Conservation (phyloP, 2,888 invertebrate genomes). For the Athalia rosae region DNA sequence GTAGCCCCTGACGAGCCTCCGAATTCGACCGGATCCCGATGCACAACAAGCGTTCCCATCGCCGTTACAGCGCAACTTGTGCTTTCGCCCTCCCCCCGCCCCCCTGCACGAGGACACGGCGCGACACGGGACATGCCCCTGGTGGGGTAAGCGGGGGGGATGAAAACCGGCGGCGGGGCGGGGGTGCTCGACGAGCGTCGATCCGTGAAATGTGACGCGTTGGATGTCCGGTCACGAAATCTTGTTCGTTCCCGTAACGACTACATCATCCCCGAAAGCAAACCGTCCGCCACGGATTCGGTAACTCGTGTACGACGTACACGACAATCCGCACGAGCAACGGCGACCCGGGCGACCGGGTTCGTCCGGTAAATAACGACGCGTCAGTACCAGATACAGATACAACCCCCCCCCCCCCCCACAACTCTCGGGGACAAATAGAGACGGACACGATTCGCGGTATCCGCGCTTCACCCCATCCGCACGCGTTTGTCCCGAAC, state of each 20-base stretch:
- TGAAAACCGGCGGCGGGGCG: too few relatives aligned
- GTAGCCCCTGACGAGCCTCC: slow-evolving; percentile 1
- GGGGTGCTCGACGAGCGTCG: background rate
- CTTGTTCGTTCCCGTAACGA: slow-evolving; percentile 16
- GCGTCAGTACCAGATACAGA: slow-evolving; percentile 27
- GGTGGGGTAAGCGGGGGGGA: too few relatives aligned
- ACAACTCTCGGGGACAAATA: slow-evolving; percentile 32
- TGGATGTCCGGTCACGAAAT: slow-evolving; percentile 26
- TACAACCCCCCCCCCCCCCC: background rate
- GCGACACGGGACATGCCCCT: background rate
- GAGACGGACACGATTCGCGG: slow-evolving; percentile 11
- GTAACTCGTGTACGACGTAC: background rate
- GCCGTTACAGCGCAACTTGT: background rate
- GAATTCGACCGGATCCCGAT: slow-evolving; percentile 11
- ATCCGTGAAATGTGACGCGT: slow-evolving; percentile 37
- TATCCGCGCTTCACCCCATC: too few relatives aligned
- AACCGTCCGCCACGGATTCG: background rate
- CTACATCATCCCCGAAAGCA: slow-evolving; percentile 11
- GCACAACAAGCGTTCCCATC: too few relatives aligned
- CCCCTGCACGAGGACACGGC: too few relatives aligned
- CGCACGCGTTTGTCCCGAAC: background rate
- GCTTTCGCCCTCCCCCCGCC: too few relatives aligned
- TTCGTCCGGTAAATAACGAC: slow-evolving; percentile 41
- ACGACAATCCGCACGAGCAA: background rate
- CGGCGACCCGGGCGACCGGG: background rate